Percentiles rank a stretch among this genome's conserved stretches.
Evolutionary conservation across 1,140 invertebrate species (phyloP).

Genomic region (Cyclargus thomasi): DNA sequence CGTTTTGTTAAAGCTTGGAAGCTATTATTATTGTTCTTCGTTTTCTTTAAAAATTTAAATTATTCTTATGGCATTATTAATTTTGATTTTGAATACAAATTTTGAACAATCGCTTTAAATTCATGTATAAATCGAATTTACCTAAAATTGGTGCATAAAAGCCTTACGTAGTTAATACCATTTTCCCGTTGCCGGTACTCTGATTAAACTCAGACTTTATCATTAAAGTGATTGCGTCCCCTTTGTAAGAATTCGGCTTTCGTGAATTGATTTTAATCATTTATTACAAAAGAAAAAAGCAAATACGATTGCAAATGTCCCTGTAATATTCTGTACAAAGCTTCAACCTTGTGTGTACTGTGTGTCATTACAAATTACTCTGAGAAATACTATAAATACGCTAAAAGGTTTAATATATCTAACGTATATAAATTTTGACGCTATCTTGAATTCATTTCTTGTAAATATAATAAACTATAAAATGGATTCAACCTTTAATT

Average conservation of each 20-base stretch:
- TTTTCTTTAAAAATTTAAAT: not conserved
- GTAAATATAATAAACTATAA: too few species aligned
- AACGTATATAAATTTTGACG: too few species aligned
- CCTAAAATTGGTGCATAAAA: not conserved
- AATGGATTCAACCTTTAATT: too few species aligned
- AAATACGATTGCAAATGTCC: too few species aligned
- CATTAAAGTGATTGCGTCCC: not conserved
- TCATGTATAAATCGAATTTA: not conserved
- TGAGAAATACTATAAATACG: too few species aligned
- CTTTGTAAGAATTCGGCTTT: slow-evolving; percentile 3
- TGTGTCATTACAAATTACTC: too few species aligned
- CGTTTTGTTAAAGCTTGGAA: not conserved
- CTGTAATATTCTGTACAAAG: not conserved
- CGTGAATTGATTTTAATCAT: not conserved
- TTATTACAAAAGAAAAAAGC: not conserved
- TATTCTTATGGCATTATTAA: too few species aligned
- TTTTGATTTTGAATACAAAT: too few species aligned
- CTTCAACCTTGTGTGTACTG: too few species aligned
- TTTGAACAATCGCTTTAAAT: not conserved
- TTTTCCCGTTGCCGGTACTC: not conserved
- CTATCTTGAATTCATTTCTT: too few species aligned
- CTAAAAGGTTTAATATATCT: too few species aligned
- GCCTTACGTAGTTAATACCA: not conserved
- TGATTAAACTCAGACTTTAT: not conserved
- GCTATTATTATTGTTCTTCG: too few species aligned